Conservation (phyloP, 1,140 invertebrate genomes). For the Leptonema lineaticorne region DNA sequence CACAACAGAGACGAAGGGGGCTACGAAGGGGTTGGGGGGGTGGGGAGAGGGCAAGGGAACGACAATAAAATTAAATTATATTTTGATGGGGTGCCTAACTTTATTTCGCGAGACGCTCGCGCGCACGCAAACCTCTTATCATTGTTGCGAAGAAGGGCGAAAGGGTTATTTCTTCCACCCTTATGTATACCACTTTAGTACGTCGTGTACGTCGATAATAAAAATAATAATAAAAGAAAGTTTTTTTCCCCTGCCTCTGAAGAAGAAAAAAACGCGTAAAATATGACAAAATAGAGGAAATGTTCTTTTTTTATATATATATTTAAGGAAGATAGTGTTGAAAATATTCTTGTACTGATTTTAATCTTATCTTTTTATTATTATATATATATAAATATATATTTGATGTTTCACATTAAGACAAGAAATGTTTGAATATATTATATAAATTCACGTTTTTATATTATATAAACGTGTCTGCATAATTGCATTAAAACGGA, state of each 20-base stretch:
- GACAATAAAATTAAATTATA: conserved; percentile 18
- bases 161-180: neutral
- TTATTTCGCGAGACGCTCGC: neutral
- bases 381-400: too few species aligned
- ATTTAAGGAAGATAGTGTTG: too few species aligned
- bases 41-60: neutral
- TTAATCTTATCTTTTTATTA: too few species aligned
- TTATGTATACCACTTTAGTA: neutral
- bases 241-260: neutral
- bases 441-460: too few species aligned
- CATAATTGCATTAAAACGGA: too few species aligned
- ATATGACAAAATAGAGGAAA: neutral
- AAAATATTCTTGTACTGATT: too few species aligned
- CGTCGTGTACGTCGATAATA: neutral
- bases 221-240: neutral
- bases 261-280: neutral
- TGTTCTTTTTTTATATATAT: too few species aligned
- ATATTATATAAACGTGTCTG: too few species aligned
- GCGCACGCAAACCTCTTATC: neutral
- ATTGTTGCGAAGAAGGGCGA: neutral
- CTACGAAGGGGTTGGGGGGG: too few species aligned
- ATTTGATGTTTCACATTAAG: too few species aligned
- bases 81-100: neutral
- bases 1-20: too few species aligned
- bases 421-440: too few species aligned